Evolutionary conservation across 2,113 vertebrate species (phyloP).

Genomic region (Vimba vimba): DNA sequence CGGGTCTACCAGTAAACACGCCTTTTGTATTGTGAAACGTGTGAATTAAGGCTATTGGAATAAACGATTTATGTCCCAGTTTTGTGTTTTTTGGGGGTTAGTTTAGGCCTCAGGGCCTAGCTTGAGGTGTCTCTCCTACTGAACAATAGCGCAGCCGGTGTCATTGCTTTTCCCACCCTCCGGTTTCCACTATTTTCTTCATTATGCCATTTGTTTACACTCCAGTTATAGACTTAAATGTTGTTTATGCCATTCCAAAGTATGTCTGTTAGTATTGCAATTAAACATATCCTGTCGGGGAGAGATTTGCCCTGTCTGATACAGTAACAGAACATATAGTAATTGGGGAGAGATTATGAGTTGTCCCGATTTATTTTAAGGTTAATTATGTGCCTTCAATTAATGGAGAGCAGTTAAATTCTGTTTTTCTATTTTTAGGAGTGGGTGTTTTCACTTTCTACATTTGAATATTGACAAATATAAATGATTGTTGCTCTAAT

Average conservation of each 20-base stretch:
- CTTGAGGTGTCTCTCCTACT: slow-evolving; percentile 40
- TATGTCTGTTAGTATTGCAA: not conserved
- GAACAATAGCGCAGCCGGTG: slow-evolving; percentile 50
- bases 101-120: slow-evolving; percentile 63
- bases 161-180: not conserved
- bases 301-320: not conserved
- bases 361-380: not conserved
- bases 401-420: not conserved
- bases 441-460: not conserved
- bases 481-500: not conserved
- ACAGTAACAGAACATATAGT: not conserved
- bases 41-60: not conserved
- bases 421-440: not conserved
- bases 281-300: not conserved
- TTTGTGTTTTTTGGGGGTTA: slow-evolving; percentile 8
- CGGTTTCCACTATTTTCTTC: not conserved
- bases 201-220: not conserved
- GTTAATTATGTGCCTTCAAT: not conserved
- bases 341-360: not conserved
- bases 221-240: not conserved
- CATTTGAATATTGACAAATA: not conserved
- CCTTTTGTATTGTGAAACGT: slow-evolving; percentile 34
- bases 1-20: slow-evolving; percentile 31
- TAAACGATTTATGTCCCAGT: not conserved
- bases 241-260: not conserved